A percentile compares a stretch with the other conserved stretches of the same genome.
phyloP scores from a whole-genome alignment of 2,888 invertebrate genomes.

The Zaprionus lineosus region DNA sequence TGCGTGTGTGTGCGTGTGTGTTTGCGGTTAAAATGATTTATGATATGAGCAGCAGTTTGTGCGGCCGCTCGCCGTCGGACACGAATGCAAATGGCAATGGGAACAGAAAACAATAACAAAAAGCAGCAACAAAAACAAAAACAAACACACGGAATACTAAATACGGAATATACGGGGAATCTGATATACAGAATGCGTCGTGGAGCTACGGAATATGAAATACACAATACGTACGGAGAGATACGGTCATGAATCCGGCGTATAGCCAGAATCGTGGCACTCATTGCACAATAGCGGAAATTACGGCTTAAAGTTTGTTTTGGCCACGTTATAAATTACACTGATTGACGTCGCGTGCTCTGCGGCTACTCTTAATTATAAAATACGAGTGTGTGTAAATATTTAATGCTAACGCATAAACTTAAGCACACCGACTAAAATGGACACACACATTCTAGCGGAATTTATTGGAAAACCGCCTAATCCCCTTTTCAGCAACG shows the following conservation, averaged over 20 bases:
- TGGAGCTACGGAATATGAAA: not conserved
- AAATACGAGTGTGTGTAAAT: conserved; percentile 24
- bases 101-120: conserved; percentile 32
- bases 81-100: conserved; percentile 46
- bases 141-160: conserved; percentile 14
- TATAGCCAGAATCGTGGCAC: conserved; percentile 24
- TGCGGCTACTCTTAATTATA: conserved; percentile 27
- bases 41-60: conserved; percentile 48
- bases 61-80: conserved; percentile 28
- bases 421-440: too few relatives aligned
- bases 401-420: conserved; percentile 19
- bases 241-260: conserved; percentile 20
- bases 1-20: conserved; percentile 3
- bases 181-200: conserved; percentile 4
- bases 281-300: conserved; percentile 57
- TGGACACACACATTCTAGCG: too few relatives aligned
- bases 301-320: conserved; percentile 60
- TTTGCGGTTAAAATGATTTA: conserved; percentile 60
- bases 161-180: not conserved
- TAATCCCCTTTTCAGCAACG: too few relatives aligned
- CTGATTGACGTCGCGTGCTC: conserved; percentile 69
- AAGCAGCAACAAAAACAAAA: conserved; percentile 24
- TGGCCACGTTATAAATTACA: conserved; percentile 50
- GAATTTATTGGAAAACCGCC: too few relatives aligned
- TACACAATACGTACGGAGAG: conserved; percentile 19